Evolutionary conservation across 2,888 invertebrate genomes (phyloP).

Genomic region (Stenchaetothrips biformis): DNA sequence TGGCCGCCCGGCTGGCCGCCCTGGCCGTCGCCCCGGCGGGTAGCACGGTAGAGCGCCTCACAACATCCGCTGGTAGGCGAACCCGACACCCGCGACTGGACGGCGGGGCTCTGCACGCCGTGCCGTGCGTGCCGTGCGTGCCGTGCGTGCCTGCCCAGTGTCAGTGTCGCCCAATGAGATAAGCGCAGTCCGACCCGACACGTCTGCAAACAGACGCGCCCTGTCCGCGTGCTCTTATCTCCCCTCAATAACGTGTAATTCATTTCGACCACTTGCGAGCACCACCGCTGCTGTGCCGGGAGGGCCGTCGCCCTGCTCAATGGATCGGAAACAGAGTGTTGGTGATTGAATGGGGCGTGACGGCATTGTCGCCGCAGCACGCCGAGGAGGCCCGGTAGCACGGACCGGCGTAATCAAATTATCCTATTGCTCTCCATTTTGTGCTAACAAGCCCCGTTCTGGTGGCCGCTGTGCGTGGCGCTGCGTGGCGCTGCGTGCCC

Average conservation of each 20-base stretch:
- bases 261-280: background rate
- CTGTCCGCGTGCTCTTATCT: background rate
- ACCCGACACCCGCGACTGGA: background rate
- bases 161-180: background rate
- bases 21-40: background rate
- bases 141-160: no score
- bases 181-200: background rate
- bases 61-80: constrained; percentile 10
- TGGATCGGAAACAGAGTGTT: background rate
- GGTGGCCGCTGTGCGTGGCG: background rate
- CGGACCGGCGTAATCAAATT: constrained; percentile 18
- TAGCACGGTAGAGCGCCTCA: constrained; percentile 8
- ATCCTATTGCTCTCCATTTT: constrained; percentile 23
- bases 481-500: background rate
- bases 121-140: no score
- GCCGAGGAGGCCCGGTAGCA: background rate
- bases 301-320: background rate
- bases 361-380: background rate
- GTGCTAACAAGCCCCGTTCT: background rate
- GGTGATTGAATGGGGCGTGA: background rate
- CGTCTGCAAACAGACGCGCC: background rate
- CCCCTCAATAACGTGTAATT: constrained; percentile 18
- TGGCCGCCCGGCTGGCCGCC: no score
- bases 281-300: no score
- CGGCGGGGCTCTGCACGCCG: no score